A percentile compares a stretch with the other conserved stretches of the same genome.
Conservation (phyloP, 2,888 invertebrate genomes). For the Chrysodeixis includens region DNA sequence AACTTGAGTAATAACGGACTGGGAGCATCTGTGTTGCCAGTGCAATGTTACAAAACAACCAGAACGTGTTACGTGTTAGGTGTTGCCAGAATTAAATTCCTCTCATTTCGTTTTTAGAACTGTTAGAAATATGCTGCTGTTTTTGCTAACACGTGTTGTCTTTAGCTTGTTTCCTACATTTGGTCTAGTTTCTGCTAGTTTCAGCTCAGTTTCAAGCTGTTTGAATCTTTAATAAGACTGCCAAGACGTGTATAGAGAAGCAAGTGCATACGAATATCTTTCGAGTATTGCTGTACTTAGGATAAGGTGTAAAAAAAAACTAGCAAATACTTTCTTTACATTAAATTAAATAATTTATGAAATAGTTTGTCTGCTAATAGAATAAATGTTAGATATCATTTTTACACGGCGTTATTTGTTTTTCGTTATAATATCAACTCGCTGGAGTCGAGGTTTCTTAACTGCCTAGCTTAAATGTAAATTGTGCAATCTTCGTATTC, state of each 20-base stretch:
- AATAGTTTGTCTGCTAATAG: too few species aligned
- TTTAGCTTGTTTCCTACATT: constrained; percentile 46
- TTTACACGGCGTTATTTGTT: too few species aligned
- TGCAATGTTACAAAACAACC: constrained; percentile 35
- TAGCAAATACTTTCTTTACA: too few species aligned
- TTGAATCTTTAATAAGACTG: background rate
- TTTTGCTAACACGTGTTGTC: constrained; percentile 28
- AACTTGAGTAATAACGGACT: constrained; percentile 68
- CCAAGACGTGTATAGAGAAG: background rate
- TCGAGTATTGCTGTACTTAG: background rate
- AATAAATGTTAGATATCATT: too few species aligned
- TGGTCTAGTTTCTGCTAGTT: constrained; percentile 23
- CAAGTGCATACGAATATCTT: background rate
- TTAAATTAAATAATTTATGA: too few species aligned
- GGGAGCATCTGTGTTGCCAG: constrained; percentile 41
- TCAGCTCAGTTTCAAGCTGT: constrained; percentile 6
- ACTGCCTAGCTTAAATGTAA: too few species aligned
- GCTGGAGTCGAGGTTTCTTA: too few species aligned
- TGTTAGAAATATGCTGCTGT: constrained; percentile 27
- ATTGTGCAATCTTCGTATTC: too few species aligned
- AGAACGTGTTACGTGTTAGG: too few species aligned
- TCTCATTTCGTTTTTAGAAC: constrained; percentile 55
- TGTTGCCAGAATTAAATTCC: constrained; percentile 42
- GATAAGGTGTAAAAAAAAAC: too few species aligned
- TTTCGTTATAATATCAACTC: too few species aligned